Evolutionary conservation across 2,888 invertebrate genomes (phyloP).

Genomic region (Amiota communis): DNA sequence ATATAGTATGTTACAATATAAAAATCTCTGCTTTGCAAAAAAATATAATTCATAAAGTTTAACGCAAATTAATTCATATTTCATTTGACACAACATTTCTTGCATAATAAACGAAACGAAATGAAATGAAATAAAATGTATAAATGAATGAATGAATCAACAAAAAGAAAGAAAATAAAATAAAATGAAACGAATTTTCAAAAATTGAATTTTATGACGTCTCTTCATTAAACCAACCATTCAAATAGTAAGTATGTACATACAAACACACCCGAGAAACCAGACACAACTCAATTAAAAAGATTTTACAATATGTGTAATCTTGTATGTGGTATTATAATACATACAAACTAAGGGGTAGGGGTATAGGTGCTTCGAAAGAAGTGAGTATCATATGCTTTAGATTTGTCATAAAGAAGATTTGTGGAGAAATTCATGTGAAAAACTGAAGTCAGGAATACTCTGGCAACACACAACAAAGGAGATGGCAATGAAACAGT

Average conservation of each 20-base stretch:
- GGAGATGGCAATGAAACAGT: not conserved
- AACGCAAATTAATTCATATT: slow-evolving; percentile 19
- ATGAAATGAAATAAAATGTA: too few species aligned
- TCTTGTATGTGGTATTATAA: not conserved
- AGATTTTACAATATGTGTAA: slow-evolving; percentile 9
- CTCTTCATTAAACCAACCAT: slow-evolving; percentile 9
- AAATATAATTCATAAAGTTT: slow-evolving; percentile 16
- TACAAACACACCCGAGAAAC: slow-evolving; percentile 1
- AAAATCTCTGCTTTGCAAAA: not conserved
- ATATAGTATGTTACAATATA: not conserved
- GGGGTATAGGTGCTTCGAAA: not conserved
- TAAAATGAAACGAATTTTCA: slow-evolving; percentile 55
- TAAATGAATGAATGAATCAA: too few species aligned
- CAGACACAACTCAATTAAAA: slow-evolving; percentile 28
- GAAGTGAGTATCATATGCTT: slow-evolving; percentile 20
- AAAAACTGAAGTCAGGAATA: not conserved
- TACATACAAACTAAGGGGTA: too few species aligned
- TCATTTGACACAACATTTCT: slow-evolving; percentile 6
- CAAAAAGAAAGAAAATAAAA: slow-evolving; percentile 40
- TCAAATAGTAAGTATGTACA: too few species aligned
- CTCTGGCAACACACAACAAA: slow-evolving; percentile 3
- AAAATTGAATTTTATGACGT: slow-evolving; percentile 53
- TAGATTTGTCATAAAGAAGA: slow-evolving; percentile 9
- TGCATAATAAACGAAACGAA: slow-evolving; percentile 19
- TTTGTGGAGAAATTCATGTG: not conserved